These are phyloP conservation scores for Choloepus hoffmanni DNA, from an alignment of 2,113 vertebrate species.

Conservation along the genomic window DNA sequence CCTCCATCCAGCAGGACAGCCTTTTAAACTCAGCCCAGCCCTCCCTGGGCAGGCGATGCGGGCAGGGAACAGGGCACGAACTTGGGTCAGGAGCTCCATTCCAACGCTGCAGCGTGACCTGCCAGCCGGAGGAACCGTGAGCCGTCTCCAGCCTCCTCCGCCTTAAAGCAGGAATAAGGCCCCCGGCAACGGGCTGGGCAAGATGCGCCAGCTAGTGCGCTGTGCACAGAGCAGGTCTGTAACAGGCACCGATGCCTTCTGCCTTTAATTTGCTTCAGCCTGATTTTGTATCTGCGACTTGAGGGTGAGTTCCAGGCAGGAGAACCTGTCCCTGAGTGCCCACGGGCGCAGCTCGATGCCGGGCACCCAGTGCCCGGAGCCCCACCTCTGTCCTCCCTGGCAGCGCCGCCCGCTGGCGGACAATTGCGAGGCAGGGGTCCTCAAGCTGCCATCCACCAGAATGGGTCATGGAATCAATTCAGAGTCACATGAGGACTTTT, in stretches of 20 bases:
- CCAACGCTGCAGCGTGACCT: neutral
- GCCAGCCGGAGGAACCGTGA: neutral
- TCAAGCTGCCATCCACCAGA: neutral
- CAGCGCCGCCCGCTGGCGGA: neutral
- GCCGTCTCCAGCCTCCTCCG: neutral
- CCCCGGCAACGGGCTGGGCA: neutral
- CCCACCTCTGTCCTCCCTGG: neutral
- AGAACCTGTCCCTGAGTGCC: neutral
- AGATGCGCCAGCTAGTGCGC: neutral
- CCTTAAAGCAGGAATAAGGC: neutral
- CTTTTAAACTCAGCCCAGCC: neutral
- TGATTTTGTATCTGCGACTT: neutral
- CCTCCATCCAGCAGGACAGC: neutral
- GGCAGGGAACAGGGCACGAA: neutral
- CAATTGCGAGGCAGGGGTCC: neutral
- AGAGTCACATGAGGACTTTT: neutral
- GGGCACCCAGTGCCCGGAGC: neutral
- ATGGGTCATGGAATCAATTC: neutral
- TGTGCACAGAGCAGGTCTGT: neutral
- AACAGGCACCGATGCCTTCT: neutral
- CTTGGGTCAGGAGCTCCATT: neutral
- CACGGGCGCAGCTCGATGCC: neutral
- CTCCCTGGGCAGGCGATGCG: accelerated
- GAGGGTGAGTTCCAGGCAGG: neutral
- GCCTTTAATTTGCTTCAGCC: neutral